phyloP scores from a whole-genome alignment of 2,113 vertebrate genomes.

The Pterocles burchelli region DNA sequence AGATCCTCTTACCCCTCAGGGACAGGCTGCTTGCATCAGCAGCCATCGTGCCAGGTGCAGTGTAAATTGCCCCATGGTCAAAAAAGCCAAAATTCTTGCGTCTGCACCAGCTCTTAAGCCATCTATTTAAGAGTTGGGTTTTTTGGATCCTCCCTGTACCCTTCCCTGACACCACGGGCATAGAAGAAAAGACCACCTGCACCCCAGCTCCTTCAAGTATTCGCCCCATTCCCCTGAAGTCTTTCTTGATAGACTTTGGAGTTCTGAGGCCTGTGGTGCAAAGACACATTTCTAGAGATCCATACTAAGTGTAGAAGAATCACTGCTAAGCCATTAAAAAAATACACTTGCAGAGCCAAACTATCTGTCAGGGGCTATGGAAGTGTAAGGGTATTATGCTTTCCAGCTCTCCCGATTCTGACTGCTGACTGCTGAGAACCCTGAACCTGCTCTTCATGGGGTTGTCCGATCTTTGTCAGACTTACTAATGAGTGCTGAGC shows the following conservation, averaged over 20 bases:
- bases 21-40: too few relatives aligned
- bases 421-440: constrained; percentile 18
- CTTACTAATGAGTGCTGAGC: background rate
- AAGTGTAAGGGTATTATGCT: background rate
- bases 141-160: too few relatives aligned
- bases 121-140: too few relatives aligned
- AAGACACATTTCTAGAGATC: background rate
- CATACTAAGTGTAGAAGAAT: background rate
- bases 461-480: background rate
- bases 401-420: background rate
- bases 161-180: too few relatives aligned
- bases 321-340: background rate
- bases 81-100: too few relatives aligned
- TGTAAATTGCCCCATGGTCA: too few relatives aligned
- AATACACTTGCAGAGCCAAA: background rate
- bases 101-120: too few relatives aligned
- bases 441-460: background rate
- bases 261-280: background rate
- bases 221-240: too few relatives aligned
- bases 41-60: too few relatives aligned
- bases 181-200: too few relatives aligned
- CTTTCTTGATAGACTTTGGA: background rate
- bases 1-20: too few relatives aligned
- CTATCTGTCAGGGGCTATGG: background rate
- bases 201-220: too few relatives aligned